phyloP scores from a whole-genome alignment of 2,113 vertebrate species.

The Triplophysa rosa region DNA sequence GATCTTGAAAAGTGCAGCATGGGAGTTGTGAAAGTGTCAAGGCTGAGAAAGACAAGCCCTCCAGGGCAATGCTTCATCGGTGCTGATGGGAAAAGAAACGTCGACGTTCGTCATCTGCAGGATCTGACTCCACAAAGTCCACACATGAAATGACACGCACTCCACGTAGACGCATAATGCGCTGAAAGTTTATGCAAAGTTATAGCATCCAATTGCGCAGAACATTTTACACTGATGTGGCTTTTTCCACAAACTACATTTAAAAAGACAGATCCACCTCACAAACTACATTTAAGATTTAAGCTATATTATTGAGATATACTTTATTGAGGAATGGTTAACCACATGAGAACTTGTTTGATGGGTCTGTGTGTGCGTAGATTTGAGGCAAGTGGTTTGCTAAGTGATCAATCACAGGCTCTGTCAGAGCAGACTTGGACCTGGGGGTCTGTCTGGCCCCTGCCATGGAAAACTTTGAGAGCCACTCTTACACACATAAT shows the following conservation, averaged over 20 bases:
- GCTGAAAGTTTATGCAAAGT: background rate
- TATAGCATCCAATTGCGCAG: background rate
- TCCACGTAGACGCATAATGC: background rate
- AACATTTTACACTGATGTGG: background rate
- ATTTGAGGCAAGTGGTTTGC: constrained; percentile 33
- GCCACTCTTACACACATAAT: constrained; percentile 26
- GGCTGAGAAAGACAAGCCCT: constrained; percentile 14
- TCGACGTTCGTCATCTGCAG: constrained; percentile 11
- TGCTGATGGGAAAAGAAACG: background rate
- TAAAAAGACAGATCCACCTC: background rate
- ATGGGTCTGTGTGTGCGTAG: constrained; percentile 52
- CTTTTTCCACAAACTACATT: background rate
- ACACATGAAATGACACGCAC: background rate
- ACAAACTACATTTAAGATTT: background rate
- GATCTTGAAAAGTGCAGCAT: constrained; percentile 22
- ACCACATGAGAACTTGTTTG: constrained; percentile 57
- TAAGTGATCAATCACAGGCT: constrained; percentile 45
- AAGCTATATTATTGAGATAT: constrained; percentile 61
- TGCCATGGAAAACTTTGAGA: constrained; percentile 52
- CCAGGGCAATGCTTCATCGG: background rate
- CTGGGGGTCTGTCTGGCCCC: constrained; percentile 18
- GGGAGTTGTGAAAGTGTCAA: constrained; percentile 36
- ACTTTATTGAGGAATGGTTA: constrained; percentile 66
- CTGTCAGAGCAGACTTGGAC: constrained; percentile 21
- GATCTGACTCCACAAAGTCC: background rate